A percentile compares a stretch with the other conserved stretches of the same genome.
These are phyloP conservation scores for Micromussa lordhowensis DNA, from an alignment of 92 coral and sea anemone genomes.

Conservation along the genomic window DNA sequence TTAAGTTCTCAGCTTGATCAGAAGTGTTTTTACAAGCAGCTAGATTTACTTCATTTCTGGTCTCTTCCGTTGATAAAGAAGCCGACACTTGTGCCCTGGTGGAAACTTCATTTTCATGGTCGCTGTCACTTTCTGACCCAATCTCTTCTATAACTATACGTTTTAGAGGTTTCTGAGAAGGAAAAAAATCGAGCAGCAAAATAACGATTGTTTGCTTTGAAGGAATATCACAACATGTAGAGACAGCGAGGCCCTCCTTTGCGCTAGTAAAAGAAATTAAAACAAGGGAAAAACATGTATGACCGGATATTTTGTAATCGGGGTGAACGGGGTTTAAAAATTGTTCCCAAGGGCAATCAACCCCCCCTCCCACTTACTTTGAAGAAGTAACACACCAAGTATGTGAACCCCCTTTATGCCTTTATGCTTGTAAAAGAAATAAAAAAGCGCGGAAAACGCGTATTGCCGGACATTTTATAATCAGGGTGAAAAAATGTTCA, in stretches of 20 bases:
- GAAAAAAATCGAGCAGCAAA: background rate
- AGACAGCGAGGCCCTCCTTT: background rate
- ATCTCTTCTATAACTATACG: slow-evolving; percentile 91
- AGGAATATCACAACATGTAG: background rate
- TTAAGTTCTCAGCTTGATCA: background rate
- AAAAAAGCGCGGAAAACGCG: no score
- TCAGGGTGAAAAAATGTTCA: no score
- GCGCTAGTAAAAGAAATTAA: no score
- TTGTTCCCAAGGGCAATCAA: no score
- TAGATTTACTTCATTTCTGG: background rate
- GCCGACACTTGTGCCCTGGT: slow-evolving; percentile 30
- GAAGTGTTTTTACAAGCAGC: background rate
- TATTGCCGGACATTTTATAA: no score
- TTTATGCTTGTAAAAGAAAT: no score
- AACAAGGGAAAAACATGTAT: no score
- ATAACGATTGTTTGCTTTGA: background rate
- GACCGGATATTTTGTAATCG: no score
- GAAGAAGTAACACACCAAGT: no score
- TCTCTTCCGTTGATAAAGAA: slow-evolving; percentile 22
- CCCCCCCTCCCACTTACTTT: no score
- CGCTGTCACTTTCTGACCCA: slow-evolving; percentile 80
- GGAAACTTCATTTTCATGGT: slow-evolving; percentile 61
- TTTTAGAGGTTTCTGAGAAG: slow-evolving; percentile 82
- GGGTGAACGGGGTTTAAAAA: no score
- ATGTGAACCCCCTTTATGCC: no score